These are phyloP conservation scores for Neoarius graeffei DNA, from an alignment of 2,113 vertebrate species.

Conservation along the genomic window DNA sequence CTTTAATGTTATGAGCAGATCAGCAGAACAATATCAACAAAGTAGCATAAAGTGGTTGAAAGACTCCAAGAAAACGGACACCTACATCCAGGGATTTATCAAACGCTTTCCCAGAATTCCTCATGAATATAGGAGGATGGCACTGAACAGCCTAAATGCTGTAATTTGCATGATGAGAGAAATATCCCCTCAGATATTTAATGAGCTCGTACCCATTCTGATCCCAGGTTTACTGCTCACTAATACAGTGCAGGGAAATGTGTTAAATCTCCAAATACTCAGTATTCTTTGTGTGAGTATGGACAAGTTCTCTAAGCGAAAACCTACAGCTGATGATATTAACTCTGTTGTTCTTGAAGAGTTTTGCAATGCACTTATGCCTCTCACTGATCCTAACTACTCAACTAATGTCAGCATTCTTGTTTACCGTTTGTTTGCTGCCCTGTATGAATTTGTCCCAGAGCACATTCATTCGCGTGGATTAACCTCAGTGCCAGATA, in stretches of 20 bases:
- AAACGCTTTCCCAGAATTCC: constrained; percentile 51
- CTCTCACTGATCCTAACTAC: no score
- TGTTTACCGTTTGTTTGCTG: no score
- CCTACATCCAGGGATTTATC: constrained; percentile 39
- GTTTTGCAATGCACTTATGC: no score
- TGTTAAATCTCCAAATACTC: accelerated
- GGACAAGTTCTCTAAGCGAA: no score
- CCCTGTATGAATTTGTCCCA: no score
- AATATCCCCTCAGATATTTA: constrained; percentile 46
- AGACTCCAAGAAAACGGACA: constrained; percentile 38
- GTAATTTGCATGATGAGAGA: constrained; percentile 53
- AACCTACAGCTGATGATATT: no score
- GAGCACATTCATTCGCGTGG: no score
- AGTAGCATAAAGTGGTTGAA: constrained; percentile 57
- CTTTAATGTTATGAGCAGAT: accelerated
- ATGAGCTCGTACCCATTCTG: constrained; percentile 19
- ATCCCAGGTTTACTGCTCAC: constrained; percentile 3
- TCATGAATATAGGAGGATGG: accelerated
- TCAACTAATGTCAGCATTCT: no score
- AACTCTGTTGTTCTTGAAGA: no score
- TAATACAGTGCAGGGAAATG: background rate
- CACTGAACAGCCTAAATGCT: constrained; percentile 5
- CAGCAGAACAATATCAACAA: background rate
- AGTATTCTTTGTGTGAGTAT: no score
- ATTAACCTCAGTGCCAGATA: no score